A percentile compares a stretch with the other conserved stretches of the same genome.
phyloP scores from a whole-genome alignment of 1,140 invertebrate species.

The Drosophila trapezifrons region DNA sequence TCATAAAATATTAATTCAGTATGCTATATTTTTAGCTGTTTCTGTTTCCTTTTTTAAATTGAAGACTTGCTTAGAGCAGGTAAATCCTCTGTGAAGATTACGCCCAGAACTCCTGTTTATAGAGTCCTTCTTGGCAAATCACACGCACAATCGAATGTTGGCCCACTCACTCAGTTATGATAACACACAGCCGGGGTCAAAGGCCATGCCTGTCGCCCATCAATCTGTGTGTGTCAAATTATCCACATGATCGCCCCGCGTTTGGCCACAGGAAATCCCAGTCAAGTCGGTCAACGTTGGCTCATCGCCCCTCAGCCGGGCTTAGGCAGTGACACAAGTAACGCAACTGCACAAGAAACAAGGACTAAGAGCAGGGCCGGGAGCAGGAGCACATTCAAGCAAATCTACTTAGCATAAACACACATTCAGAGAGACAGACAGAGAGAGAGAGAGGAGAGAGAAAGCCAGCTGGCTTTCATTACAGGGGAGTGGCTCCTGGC shows the following conservation, averaged over 20 bases:
- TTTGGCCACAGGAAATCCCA: conserved; percentile 36
- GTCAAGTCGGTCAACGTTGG: conserved; percentile 34
- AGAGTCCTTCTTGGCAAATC: background rate
- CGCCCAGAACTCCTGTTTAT: too few relatives aligned
- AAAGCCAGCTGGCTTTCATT: conserved; percentile 28
- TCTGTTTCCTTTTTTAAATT: too few relatives aligned
- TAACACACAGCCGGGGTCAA: conserved; percentile 27
- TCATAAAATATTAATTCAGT: background rate
- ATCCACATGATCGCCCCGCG: conserved; percentile 46
- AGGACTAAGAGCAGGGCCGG: background rate
- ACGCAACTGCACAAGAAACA: conserved; percentile 31
- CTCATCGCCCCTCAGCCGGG: conserved; percentile 43
- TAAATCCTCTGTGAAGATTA: background rate
- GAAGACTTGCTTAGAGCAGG: too few relatives aligned
- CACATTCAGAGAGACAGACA: background rate
- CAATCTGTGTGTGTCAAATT: conserved; percentile 51
- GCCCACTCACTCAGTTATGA: conserved; percentile 33
- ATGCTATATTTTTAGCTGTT: background rate
- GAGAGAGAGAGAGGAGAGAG: background rate
- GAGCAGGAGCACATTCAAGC: conserved; percentile 51
- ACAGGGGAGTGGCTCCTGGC: conserved; percentile 25
- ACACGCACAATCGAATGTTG: background rate
- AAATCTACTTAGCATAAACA: conserved; percentile 76
- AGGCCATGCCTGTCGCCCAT: conserved; percentile 24
- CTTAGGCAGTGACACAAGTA: conserved; percentile 45